Evolutionary conservation across 2,113 vertebrate species (phyloP).

Genomic region (Nipponia nippon): DNA sequence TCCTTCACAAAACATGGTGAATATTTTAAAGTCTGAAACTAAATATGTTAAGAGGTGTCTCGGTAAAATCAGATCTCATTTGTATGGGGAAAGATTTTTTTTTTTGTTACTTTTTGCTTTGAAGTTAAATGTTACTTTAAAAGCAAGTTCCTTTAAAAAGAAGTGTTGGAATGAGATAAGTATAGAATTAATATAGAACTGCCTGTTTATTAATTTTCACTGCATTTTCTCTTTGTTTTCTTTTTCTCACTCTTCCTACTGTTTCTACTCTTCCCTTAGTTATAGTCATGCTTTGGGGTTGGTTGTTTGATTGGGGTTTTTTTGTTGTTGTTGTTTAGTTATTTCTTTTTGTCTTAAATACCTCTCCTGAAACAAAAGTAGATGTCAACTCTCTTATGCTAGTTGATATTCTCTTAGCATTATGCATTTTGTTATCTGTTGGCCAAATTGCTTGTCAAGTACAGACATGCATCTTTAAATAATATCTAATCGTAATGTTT

Average conservation of each 20-base stretch:
- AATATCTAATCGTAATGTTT: neutral
- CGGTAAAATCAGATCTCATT: conserved; percentile 39
- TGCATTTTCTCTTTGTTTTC: neutral
- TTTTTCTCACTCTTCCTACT: neutral
- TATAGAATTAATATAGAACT: neutral
- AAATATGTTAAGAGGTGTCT: conserved; percentile 41
- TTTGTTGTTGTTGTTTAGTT: neutral
- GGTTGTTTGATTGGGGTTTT: neutral
- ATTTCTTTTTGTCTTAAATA: neutral
- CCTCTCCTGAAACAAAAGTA: neutral
- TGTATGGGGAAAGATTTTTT: neutral
- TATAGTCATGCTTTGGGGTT: neutral
- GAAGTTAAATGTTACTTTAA: conserved; percentile 3
- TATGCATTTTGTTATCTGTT: neutral
- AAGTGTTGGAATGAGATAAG: neutral
- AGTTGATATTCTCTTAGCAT: neutral
- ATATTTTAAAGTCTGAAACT: conserved; percentile 28
- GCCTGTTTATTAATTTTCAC: neutral
- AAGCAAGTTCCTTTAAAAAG: neutral
- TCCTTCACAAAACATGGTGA: neutral
- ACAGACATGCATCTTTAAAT: neutral
- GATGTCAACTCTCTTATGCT: neutral
- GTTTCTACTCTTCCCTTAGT: neutral
- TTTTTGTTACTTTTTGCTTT: conserved; percentile 4
- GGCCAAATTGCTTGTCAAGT: neutral